phyloP scores from a whole-genome alignment of 2,113 vertebrate species.

The Oriolus oriolus region DNA sequence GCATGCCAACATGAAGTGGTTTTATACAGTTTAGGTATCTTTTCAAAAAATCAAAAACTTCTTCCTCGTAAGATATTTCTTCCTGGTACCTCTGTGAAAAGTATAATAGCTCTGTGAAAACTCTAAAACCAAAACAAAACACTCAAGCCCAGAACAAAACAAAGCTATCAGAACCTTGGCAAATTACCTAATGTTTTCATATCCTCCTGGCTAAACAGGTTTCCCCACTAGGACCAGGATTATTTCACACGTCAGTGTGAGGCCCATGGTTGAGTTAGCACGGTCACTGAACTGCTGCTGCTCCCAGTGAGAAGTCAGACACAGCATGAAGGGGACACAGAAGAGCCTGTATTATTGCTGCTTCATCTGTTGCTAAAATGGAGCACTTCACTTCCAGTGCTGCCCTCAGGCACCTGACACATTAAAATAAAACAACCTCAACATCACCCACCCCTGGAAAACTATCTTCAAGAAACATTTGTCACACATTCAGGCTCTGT shows the following conservation, averaged over 20 bases:
- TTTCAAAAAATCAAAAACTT: not conserved
- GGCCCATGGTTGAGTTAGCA: not conserved
- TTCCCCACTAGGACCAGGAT: not conserved
- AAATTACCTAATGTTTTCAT: not conserved
- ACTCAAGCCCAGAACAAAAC: not conserved
- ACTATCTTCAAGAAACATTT: not conserved
- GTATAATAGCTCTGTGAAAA: not conserved
- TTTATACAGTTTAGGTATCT: not conserved
- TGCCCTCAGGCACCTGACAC: not conserved
- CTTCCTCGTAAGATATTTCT: not conserved
- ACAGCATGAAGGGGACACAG: not conserved
- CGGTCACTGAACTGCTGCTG: not conserved
- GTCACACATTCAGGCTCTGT: not conserved
- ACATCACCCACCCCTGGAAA: not conserved
- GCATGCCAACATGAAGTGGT: not conserved
- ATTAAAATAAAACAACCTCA: not conserved
- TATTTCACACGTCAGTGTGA: not conserved
- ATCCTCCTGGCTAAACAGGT: conserved; percentile 32
- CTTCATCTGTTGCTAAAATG: not conserved
- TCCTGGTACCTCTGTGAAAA: not conserved
- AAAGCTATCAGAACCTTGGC: not conserved
- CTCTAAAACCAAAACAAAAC: not conserved
- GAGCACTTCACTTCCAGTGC: not conserved
- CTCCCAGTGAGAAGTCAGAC: not conserved
- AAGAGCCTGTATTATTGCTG: not conserved